phyloP scores from a whole-genome alignment of 2,888 invertebrate genomes.

The Eupithecia insigniata region DNA sequence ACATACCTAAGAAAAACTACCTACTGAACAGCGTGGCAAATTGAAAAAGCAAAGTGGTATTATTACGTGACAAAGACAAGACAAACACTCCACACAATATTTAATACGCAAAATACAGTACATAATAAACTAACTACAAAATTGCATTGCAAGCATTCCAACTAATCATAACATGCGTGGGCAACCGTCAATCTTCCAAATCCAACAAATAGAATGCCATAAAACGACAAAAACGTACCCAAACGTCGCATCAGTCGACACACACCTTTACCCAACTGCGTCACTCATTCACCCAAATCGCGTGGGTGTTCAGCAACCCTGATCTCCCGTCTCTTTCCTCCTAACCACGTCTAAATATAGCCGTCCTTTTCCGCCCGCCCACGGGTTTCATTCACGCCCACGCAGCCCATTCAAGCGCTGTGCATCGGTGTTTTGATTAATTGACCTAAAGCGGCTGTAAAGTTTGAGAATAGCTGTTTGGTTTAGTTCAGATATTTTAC shows the following conservation, averaged over 20 bases:
- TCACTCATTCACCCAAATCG: slow-evolving; percentile 67
- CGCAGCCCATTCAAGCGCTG: slow-evolving; percentile 62
- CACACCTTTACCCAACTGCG: slow-evolving; percentile 43
- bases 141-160: background rate
- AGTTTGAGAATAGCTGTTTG: slow-evolving; percentile 11
- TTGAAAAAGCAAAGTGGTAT: background rate
- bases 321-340: slow-evolving; percentile 33
- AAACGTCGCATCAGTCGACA: background rate
- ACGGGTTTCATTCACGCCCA: slow-evolving; percentile 72
- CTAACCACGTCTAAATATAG: slow-evolving; percentile 21
- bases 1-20: too few species aligned
- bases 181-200: background rate
- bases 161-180: background rate
- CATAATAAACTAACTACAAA: background rate
- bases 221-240: background rate
- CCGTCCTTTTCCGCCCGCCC: slow-evolving; percentile 56
- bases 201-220: background rate
- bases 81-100: background rate
- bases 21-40: background rate
- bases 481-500: background rate
- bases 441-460: slow-evolving; percentile 35
- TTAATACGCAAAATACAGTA: background rate
- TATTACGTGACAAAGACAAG: background rate
- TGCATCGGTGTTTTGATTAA: slow-evolving; percentile 52
- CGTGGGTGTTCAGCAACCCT: slow-evolving; percentile 52